These are phyloP conservation scores for Tenthredo livida DNA, from an alignment of 2,888 invertebrate species.

Conservation along the genomic window DNA sequence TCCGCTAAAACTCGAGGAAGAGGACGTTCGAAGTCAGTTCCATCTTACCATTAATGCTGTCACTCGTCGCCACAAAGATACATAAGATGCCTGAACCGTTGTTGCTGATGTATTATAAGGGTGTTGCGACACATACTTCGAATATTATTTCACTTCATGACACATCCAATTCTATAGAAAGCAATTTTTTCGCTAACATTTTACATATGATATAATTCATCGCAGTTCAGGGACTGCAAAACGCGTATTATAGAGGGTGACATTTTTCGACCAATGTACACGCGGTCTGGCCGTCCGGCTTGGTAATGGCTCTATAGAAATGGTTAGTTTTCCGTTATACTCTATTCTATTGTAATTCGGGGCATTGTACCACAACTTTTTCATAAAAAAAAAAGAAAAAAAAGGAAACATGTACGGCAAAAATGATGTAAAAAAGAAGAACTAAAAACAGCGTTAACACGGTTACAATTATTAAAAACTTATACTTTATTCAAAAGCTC, in stretches of 20 bases:
- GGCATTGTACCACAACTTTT: neutral
- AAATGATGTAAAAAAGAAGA: neutral
- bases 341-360: neutral
- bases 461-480: neutral
- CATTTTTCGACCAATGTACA: neutral
- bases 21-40: conserved; percentile 15
- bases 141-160: neutral
- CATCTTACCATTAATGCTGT: conserved; percentile 19
- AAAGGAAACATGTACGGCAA: neutral
- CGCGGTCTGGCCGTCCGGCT: neutral
- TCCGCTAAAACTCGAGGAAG: conserved; percentile 2
- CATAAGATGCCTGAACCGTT: neutral
- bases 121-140: neutral
- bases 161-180: neutral
- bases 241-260: neutral
- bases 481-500: neutral
- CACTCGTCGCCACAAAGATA: conserved; percentile 9
- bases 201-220: neutral
- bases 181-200: neutral
- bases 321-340: neutral
- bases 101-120: neutral
- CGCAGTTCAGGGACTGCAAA: neutral
- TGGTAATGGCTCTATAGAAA: conserved; percentile 20
- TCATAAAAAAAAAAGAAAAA: neutral
- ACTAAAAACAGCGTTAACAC: neutral